A percentile compares a stretch with the other conserved stretches of the same genome.
Evolutionary conservation across 2,797 vertebrate genomes (phyloP).

Genomic region (Bryconaethiops microstoma): DNA sequence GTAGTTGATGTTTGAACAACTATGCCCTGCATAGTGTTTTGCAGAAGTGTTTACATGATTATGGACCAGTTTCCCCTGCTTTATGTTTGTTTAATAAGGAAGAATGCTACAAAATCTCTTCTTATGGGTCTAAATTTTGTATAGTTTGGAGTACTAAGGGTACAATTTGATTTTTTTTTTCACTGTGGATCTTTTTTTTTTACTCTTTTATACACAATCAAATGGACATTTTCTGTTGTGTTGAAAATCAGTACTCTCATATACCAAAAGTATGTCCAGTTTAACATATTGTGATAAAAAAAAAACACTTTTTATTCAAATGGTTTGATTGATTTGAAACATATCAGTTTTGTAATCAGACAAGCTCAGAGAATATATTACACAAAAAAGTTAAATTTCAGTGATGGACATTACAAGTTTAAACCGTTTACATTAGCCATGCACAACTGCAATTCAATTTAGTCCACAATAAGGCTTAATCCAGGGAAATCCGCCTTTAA

Average conservation of each 20-base stretch:
- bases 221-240: background rate
- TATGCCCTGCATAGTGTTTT: background rate
- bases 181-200: background rate
- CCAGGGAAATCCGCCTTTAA: background rate
- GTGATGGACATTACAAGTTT: background rate
- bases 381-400: background rate
- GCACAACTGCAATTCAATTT: background rate
- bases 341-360: background rate
- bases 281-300: too few relatives aligned
- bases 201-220: background rate
- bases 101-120: too few relatives aligned
- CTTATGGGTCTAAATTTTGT: too few relatives aligned
- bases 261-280: too few relatives aligned
- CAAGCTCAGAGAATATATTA: background rate
- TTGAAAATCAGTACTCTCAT: background rate
- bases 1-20: conserved; percentile 60
- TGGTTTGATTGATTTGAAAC: background rate
- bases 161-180: background rate
- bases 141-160: too few relatives aligned
- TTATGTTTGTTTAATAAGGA: too few relatives aligned
- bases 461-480: background rate
- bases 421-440: background rate
- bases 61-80: background rate
- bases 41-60: background rate
- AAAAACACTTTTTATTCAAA: background rate